Evolutionary conservation across 2,797 vertebrate species (phyloP), one percentile per base, ranked within the genome.

Genomic region (Tragelaphus eurycerus): DNA sequence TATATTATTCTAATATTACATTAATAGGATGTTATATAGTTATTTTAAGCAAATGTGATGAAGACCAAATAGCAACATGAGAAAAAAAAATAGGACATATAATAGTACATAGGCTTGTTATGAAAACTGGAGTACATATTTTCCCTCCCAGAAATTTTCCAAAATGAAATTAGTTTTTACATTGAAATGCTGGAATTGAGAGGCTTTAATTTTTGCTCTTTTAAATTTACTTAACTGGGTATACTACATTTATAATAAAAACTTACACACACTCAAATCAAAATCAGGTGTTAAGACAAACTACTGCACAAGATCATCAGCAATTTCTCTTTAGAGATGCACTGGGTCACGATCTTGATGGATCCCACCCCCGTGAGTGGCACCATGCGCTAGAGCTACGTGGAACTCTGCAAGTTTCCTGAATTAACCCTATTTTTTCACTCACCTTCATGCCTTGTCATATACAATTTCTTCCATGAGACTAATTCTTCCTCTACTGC

Each of bases 281-380:
- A 71, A 83, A 46, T 57, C 25, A 60, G 15, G 31, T 46, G 4
- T 57, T 67, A 13, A 48, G 52, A 67, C n/a, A 57, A 67, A 81
- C 31, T 19, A 67, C 34, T 86, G 14, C 25, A 57, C 6, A 59
- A 74, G 43, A 71, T 29, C 4, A 52, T n/a, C 16, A 7, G 34
- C 55, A 76, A 38, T 43, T 81, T 74, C 16, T 86, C 19, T 31
- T 27, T 64, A 43, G 13, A 86, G 31, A 29, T 6, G 29, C n/a
- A 7, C 10, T n/a, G 16, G 43, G 3, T n/a, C 57, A 43, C 4
- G 0, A 43, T 29, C 48, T 67, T 27, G 9, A 27, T 8, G 5
- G 21, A 21, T 17, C 19, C 1, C n/a, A 78, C 6, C 8, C 7
- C 4, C 27, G 1, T 16, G 3, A 46, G 29, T 2, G 34, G 25